These are phyloP conservation scores for Urocyon cinereoargenteus DNA, from an alignment of 2,797 vertebrate genomes.

Conservation along the genomic window DNA sequence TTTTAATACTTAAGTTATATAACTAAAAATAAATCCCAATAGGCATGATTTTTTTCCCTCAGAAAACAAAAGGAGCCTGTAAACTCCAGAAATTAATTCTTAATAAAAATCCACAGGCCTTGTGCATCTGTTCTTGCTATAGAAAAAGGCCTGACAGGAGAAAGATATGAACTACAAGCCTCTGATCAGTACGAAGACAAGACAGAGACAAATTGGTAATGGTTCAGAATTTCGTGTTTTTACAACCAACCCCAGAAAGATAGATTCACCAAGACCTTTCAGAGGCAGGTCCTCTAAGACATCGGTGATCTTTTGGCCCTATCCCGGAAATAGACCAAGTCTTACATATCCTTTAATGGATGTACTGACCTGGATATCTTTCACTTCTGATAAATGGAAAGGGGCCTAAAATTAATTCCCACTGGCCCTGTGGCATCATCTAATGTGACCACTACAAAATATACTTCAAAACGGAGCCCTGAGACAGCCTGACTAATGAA, in stretches of 20 bases:
- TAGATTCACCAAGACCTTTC: not conserved
- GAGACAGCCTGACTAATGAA: not conserved
- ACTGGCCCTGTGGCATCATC: not conserved
- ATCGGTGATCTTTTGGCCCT: not conserved
- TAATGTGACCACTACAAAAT: not conserved
- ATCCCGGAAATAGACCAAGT: not conserved
- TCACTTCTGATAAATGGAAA: not conserved
- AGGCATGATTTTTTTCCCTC: not conserved
- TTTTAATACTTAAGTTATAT: not conserved
- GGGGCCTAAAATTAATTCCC: not conserved
- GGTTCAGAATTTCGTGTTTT: not conserved
- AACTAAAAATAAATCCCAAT: not conserved
- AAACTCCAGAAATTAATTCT: not conserved
- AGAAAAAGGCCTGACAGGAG: not conserved
- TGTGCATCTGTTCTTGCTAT: not conserved
- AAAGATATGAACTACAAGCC: not conserved
- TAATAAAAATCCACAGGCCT: not conserved
- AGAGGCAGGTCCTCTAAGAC: not conserved
- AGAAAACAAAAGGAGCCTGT: not conserved
- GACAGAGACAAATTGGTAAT: not conserved
- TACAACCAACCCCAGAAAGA: not conserved
- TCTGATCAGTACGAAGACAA: not conserved
- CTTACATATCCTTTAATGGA: not conserved
- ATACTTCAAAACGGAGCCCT: not conserved
- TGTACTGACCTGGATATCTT: not conserved